Conservation (phyloP, 2,888 invertebrate species). For the Carabus problematicus region DNA sequence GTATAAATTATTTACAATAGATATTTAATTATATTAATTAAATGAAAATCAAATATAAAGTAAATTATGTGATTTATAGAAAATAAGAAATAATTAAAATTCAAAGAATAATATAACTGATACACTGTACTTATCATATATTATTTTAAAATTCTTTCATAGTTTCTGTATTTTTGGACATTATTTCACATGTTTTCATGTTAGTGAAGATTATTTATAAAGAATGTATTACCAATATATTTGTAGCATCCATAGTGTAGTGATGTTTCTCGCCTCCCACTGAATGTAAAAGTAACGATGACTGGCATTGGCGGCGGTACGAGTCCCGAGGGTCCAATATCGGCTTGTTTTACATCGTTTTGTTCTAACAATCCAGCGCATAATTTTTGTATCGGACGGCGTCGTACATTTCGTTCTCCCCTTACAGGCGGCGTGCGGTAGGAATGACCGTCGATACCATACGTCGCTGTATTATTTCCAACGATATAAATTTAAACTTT, state of each 20-base stretch:
- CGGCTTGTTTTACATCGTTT: slow-evolving; percentile 63
- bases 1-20: no score
- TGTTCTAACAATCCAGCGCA: slow-evolving; percentile 61
- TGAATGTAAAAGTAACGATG: slow-evolving; percentile 35
- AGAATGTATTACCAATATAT: not conserved
- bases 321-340: slow-evolving; percentile 57
- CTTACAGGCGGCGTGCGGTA: slow-evolving; percentile 26
- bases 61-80: not conserved
- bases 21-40: not conserved
- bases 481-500: slow-evolving; percentile 46
- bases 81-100: no score
- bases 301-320: slow-evolving; percentile 46
- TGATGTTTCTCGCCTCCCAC: not conserved
- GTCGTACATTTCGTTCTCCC: slow-evolving; percentile 13
- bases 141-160: not conserved
- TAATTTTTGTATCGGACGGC: slow-evolving; percentile 44
- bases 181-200: no score
- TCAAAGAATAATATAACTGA: no score
- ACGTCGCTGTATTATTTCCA: slow-evolving; percentile 41
- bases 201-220: no score
- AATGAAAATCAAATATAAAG: not conserved
- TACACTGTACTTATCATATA: not conserved
- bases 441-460: slow-evolving; percentile 12
- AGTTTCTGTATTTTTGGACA: not conserved
- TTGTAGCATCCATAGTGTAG: not conserved